Percentiles rank a stretch among this genome's conserved stretches.
Conservation (phyloP, 2,797 vertebrate genomes). For the Lophotriccus pileatus region DNA sequence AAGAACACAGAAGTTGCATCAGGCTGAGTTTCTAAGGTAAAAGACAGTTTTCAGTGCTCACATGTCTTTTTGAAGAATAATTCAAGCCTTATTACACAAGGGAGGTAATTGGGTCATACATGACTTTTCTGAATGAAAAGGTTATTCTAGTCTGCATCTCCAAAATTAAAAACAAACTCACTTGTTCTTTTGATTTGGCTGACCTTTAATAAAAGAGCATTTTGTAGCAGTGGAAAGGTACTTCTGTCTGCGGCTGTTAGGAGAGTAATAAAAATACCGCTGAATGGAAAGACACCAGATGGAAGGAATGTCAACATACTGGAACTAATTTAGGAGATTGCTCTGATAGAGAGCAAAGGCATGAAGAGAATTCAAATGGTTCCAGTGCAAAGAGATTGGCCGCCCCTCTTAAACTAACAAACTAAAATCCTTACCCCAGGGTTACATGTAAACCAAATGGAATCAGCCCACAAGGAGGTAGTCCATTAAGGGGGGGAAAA, state of each 20-base stretch:
- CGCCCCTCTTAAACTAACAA: constrained; percentile 69
- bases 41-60: neutral
- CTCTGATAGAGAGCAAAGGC: constrained; percentile 68
- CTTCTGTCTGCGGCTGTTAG: constrained; percentile 70
- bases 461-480: constrained; percentile 54
- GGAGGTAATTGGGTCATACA: constrained; percentile 47
- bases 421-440: constrained; percentile 57
- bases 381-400: constrained; percentile 48
- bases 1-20: neutral
- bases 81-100: constrained; percentile 8
- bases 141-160: constrained; percentile 51
- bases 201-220: constrained; percentile 70
- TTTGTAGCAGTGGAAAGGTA: constrained; percentile 69
- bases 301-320: constrained; percentile 72
- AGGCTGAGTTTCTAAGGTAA: neutral
- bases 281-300: constrained; percentile 67
- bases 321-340: constrained; percentile 73
- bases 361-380: constrained; percentile 69
- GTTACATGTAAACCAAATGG: constrained; percentile 63
- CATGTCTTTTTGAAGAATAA: constrained; percentile 37
- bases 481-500: neutral
- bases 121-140: constrained; percentile 68
- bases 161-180: constrained; percentile 60
- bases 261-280: constrained; percentile 71
- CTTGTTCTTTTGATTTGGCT: constrained; percentile 65